Conservation (phyloP, 2,888 invertebrate genomes). For the Hypselothyrea guttata region DNA sequence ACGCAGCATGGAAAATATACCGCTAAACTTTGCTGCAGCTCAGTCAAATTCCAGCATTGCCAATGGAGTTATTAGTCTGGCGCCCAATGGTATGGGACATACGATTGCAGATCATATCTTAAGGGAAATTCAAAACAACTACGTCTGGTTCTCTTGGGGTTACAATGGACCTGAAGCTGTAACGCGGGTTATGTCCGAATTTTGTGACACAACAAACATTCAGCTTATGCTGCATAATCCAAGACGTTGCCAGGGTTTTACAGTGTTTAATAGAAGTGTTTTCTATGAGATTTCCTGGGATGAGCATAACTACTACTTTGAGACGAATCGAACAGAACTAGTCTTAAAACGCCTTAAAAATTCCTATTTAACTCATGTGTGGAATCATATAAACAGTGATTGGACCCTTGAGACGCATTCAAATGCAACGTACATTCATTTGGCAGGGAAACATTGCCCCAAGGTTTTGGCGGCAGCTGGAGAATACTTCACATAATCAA, state of each 20-base stretch:
- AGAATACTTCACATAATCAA: too few relatives aligned
- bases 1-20: conserved; percentile 80
- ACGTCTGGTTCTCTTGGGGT: not conserved
- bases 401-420: not conserved
- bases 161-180: conserved; percentile 5
- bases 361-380: conserved; percentile 4
- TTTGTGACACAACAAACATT: conserved; percentile 10
- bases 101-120: not conserved
- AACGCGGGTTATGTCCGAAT: not conserved
- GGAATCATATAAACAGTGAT: not conserved
- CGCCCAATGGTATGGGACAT: conserved; percentile 83
- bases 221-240: not conserved
- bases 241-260: conserved; percentile 7
- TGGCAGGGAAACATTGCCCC: conserved; percentile 11
- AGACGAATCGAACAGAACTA: not conserved
- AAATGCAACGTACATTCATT: conserved; percentile 4
- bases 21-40: conserved; percentile 81
- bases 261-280: not conserved
- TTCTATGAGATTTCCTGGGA: conserved; percentile 14
- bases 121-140: conserved; percentile 1
- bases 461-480: not conserved
- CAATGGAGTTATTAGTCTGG: conserved; percentile 86
- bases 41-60: conserved; percentile 84
- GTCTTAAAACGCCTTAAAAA: not conserved
- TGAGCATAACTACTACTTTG: conserved; percentile 1